Percentiles rank a stretch among this genome's conserved stretches.
Evolutionary conservation across 2,113 vertebrate genomes (phyloP).

Genomic region (Lasiurus cinereus): DNA sequence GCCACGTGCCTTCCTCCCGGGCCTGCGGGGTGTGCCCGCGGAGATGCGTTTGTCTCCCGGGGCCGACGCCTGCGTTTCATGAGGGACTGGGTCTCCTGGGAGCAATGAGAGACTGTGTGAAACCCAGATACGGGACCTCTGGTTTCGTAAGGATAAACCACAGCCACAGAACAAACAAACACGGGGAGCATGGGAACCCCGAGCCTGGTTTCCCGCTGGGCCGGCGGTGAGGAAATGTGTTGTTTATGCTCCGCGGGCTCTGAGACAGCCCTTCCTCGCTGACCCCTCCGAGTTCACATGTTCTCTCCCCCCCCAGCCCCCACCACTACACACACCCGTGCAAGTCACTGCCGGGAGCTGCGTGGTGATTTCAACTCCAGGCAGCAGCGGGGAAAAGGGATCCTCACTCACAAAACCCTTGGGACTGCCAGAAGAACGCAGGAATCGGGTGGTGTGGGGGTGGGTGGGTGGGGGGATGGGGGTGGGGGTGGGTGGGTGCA

Average conservation of each 20-base stretch:
- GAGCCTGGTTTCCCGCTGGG: background rate
- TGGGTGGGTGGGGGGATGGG: no score
- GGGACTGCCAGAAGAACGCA: background rate
- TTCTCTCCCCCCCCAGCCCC: no score
- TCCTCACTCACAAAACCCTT: background rate
- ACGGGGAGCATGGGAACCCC: background rate
- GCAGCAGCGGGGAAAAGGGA: background rate
- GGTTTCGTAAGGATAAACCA: background rate
- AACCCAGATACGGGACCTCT: background rate
- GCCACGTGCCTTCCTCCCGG: constrained; percentile 53
- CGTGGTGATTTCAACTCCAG: background rate
- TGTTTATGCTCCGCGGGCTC: constrained; percentile 32
- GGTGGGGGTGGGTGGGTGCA: no score
- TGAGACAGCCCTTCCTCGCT: background rate
- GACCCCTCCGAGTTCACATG: background rate
- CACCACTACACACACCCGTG: no score
- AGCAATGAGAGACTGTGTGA: background rate
- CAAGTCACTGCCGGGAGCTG: background rate
- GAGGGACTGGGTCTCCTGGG: background rate
- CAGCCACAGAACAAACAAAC: constrained; percentile 1
- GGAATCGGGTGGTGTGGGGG: background rate
- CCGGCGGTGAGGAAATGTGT: constrained; percentile 1
- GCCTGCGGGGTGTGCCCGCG: background rate
- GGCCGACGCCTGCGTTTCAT: background rate
- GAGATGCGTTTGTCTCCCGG: background rate